Evolutionary conservation across 2,888 invertebrate species (phyloP).

Genomic region (Octonoba sinensis): DNA sequence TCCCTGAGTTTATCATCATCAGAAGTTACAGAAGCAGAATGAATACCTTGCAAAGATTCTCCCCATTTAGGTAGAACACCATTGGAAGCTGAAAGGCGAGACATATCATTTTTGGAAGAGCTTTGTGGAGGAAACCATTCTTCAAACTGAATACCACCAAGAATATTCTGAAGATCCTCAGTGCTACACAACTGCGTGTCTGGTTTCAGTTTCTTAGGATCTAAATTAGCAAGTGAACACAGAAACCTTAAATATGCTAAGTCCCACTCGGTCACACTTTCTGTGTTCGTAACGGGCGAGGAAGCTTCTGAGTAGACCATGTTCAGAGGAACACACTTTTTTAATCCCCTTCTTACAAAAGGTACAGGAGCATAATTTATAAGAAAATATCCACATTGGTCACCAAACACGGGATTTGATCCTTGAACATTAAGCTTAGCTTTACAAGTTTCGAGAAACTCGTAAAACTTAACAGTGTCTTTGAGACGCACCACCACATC

Average conservation of each 20-base stretch:
- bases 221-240: conserved; percentile 87
- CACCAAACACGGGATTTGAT: conserved; percentile 23
- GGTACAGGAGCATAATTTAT: conserved; percentile 51
- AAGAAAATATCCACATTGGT: conserved; percentile 57
- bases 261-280: conserved; percentile 81
- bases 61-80: conserved; percentile 26
- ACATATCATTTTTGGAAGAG: conserved; percentile 26
- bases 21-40: conserved; percentile 9
- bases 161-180: conserved; percentile 47
- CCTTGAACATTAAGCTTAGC: conserved; percentile 38
- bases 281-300: conserved; percentile 58
- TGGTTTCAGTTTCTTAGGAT: conserved; percentile 34
- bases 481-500: conserved; percentile 89
- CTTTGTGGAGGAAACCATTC: conserved; percentile 56
- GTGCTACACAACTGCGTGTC: conserved; percentile 36
- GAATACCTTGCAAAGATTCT: conserved; percentile 19
- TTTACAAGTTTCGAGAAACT: conserved; percentile 85
- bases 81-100: conserved; percentile 39
- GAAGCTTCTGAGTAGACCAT: conserved; percentile 42
- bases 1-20: conserved; percentile 54
- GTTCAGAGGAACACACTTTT: conserved; percentile 63
- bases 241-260: conserved; percentile 92
- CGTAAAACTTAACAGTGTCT: conserved; percentile 89
- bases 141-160: conserved; percentile 34
- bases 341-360: conserved; percentile 46